A percentile compares a stretch with the other conserved stretches of the same genome.
Conservation (phyloP, 35 echinoderm and acorn worm genomes). For the Ophiothrix spiculata region DNA sequence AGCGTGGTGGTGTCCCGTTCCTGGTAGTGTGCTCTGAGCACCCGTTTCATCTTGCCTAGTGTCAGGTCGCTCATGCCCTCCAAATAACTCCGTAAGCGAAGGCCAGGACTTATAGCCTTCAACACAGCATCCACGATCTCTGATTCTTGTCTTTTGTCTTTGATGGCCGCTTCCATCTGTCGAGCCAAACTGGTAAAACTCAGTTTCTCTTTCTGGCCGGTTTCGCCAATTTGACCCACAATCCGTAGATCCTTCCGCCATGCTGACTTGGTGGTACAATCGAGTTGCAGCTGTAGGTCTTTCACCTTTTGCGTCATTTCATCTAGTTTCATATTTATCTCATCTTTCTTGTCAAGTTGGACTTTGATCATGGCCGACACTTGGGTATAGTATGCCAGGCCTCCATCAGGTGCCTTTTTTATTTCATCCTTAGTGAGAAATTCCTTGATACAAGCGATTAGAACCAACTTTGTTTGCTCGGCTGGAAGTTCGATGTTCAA, state of each 20-base stretch:
- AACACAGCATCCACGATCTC: background rate
- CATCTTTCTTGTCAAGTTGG: too few species aligned
- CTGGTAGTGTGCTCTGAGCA: background rate
- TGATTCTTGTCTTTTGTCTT: background rate
- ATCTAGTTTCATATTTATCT: too few species aligned
- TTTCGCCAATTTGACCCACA: background rate
- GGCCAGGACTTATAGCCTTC: background rate
- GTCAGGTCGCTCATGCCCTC: background rate
- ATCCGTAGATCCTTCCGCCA: background rate
- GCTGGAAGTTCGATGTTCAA: too few species aligned
- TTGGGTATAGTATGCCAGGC: too few species aligned
- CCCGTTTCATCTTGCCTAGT: background rate
- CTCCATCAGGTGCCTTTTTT: too few species aligned
- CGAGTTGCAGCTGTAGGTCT: background rate
- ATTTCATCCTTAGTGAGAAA: too few species aligned
- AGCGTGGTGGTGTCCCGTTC: background rate
- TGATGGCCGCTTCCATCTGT: background rate
- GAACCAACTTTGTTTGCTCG: too few species aligned
- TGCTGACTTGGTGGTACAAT: background rate
- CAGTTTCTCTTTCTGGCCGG: background rate
- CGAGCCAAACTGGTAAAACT: background rate
- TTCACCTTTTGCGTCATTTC: background rate
- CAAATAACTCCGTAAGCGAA: background rate
- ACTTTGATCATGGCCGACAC: too few species aligned
- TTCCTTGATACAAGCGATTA: too few species aligned